phyloP scores from a whole-genome alignment of 1,140 invertebrate genomes.

The Andricus grossulariae region DNA sequence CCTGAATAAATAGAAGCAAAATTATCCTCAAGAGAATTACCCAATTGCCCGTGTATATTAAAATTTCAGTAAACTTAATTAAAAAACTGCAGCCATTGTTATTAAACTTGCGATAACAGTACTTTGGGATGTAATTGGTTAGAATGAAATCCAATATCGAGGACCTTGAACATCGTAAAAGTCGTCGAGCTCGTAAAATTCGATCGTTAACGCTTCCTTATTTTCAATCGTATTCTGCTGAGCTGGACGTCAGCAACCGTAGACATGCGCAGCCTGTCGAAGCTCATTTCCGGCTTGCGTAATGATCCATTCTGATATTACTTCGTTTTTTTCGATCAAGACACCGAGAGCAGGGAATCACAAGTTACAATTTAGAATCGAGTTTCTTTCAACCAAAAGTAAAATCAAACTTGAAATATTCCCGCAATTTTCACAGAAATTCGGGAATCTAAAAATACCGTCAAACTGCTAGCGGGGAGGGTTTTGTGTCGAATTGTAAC shows the following conservation, averaged over 20 bases:
- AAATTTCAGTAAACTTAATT: not conserved
- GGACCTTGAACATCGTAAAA: conserved; percentile 14
- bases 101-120: not conserved
- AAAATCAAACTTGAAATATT: no score
- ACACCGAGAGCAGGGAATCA: not conserved
- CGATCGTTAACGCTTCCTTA: conserved; percentile 43
- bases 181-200: conserved; percentile 18
- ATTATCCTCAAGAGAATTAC: no score
- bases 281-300: conserved; percentile 42
- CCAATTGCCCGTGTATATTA: no score
- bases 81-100: not conserved
- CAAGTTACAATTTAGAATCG: not conserved
- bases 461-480: no score
- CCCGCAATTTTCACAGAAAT: no score
- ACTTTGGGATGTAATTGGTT: conserved; percentile 9
- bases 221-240: conserved; percentile 57
- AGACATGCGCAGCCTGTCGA: conserved; percentile 45
- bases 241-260: conserved; percentile 39
- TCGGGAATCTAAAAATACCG: no score
- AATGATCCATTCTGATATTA: conserved; percentile 32
- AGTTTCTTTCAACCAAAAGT: not conserved
- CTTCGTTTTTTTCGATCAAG: not conserved
- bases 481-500: no score
- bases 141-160: not conserved
- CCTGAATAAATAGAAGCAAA: no score